phyloP scores from a whole-genome alignment of 1,140 invertebrate species.

The Bombyx mandarina region DNA sequence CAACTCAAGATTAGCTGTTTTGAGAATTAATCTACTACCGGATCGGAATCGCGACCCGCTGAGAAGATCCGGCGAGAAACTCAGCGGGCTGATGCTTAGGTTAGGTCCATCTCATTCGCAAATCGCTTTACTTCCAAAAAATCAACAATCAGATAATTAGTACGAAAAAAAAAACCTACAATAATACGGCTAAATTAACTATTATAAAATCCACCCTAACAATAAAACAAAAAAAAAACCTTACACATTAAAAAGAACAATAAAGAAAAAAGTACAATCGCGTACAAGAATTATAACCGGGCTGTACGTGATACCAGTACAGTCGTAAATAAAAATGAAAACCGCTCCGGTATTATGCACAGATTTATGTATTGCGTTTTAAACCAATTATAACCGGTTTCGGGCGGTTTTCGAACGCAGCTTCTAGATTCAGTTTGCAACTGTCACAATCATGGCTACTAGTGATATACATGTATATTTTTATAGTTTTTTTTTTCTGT shows the following conservation, averaged over 20 bases:
- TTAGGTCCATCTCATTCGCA: background rate
- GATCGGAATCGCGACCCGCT: no score
- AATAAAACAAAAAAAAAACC: constrained; percentile 18
- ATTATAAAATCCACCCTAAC: no score
- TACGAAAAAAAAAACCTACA: no score
- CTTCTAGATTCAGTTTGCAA: background rate
- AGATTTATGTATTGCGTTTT: constrained; percentile 52
- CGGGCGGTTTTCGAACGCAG: constrained; percentile 30
- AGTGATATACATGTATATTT: background rate
- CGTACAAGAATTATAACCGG: constrained; percentile 48
- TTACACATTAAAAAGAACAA: constrained; percentile 25
- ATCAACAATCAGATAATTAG: no score
- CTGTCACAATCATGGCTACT: background rate
- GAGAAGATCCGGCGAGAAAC: no score
- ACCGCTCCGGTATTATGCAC: constrained; percentile 41
- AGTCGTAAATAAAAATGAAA: constrained; percentile 63
- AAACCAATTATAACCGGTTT: constrained; percentile 51
- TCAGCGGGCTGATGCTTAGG: no score
- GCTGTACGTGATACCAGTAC: constrained; percentile 58
- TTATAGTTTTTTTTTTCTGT: background rate
- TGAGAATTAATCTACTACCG: no score
- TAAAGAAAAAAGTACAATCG: constrained; percentile 39
- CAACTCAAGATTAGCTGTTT: no score
- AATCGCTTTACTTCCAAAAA: background rate
- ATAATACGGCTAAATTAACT: no score